These are phyloP conservation scores for Orcinus orca DNA, from an alignment of 2,113 vertebrate genomes.

Conservation along the genomic window DNA sequence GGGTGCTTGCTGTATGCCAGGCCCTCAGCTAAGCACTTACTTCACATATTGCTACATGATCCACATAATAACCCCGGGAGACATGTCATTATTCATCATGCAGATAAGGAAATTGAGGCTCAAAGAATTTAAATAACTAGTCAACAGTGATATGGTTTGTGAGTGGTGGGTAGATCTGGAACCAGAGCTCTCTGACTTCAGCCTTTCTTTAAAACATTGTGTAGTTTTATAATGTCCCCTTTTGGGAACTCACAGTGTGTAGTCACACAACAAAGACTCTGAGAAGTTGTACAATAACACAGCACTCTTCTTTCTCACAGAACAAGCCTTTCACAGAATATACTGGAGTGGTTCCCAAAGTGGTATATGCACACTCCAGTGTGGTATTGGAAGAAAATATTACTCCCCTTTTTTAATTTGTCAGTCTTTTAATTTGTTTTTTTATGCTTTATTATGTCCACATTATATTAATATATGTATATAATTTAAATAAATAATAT, in stretches of 20 bases:
- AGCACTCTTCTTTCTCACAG: background rate
- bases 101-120: background rate
- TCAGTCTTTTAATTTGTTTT: background rate
- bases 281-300: background rate
- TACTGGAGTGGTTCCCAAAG: background rate
- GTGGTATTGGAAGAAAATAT: background rate
- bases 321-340: background rate
- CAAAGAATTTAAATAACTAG: background rate
- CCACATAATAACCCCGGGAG: background rate
- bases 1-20: background rate
- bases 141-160: background rate
- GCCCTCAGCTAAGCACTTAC: background rate
- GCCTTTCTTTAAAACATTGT: background rate
- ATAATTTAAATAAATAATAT: conserved; percentile 12
- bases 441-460: background rate
- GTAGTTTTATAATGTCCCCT: background rate
- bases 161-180: background rate
- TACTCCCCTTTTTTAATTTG: background rate
- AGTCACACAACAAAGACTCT: background rate
- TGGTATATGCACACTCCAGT: background rate
- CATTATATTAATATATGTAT: background rate
- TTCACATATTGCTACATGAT: background rate
- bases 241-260: background rate
- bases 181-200: background rate
- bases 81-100: background rate